Evolutionary conservation across 2,797 vertebrate genomes (phyloP).

Genomic region (Pseudochaenichthys georgianus): DNA sequence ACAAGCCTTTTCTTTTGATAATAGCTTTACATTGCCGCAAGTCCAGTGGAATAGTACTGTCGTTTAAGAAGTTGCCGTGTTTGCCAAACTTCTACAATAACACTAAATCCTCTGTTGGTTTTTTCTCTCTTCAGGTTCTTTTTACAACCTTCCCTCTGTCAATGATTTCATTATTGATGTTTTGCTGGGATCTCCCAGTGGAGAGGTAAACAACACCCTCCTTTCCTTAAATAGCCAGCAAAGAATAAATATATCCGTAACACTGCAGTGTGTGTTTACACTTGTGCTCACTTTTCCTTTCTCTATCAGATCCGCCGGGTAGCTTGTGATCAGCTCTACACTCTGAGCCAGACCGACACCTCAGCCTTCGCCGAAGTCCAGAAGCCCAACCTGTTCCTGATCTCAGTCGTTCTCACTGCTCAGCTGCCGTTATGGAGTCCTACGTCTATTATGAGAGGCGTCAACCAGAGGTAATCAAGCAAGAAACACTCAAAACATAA

Average conservation of each 20-base stretch:
- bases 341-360: constrained; percentile 96
- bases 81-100: not conserved
- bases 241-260: not conserved
- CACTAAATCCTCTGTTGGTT: constrained; percentile 12
- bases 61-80: not conserved
- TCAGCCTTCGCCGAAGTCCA: constrained; percentile 93
- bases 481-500: not conserved
- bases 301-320: constrained; percentile 92
- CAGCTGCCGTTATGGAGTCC: constrained; percentile 98
- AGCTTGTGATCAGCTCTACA: constrained; percentile 97
- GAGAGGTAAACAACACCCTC: constrained; percentile 87
- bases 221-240: constrained; percentile 2
- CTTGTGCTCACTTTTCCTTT: not conserved
- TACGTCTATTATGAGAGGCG: constrained; percentile 97
- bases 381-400: constrained; percentile 96
- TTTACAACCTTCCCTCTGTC: constrained; percentile 95
- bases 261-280: not conserved
- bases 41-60: not conserved
- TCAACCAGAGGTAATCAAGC: constrained; percentile 93
- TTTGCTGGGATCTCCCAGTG: constrained; percentile 95
- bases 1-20: not conserved
- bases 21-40: not conserved
- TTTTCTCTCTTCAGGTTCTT: constrained; percentile 87
- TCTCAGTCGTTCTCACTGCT: constrained; percentile 93
- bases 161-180: constrained; percentile 98